Percentiles rank a stretch among this genome's conserved stretches.
phyloP scores from a whole-genome alignment of 2,113 vertebrate species.

The Erpornis zantholeuca region DNA sequence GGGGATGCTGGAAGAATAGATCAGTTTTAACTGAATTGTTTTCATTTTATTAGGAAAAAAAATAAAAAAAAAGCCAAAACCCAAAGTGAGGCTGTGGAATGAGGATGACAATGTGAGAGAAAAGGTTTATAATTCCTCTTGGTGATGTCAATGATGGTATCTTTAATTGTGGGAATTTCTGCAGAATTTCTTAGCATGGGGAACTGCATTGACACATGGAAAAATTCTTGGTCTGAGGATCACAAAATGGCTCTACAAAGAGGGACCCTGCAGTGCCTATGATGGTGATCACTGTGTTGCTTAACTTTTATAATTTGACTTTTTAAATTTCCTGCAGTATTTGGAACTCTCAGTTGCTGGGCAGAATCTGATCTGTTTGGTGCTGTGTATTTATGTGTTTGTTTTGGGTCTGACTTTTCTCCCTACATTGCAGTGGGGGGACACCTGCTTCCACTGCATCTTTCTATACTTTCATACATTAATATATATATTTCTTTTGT shows the following conservation, averaged over 20 bases:
- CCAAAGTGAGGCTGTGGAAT: not conserved
- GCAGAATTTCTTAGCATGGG: not conserved
- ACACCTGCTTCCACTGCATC: not conserved
- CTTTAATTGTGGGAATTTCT: not conserved
- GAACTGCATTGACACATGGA: rapidly evolving
- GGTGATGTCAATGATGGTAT: not conserved
- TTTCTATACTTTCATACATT: not conserved
- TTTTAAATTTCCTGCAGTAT: not conserved
- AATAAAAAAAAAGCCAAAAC: rapidly evolving
- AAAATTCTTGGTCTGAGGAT: not conserved
- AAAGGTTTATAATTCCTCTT: not conserved
- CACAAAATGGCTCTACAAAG: not conserved
- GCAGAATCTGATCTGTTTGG: not conserved
- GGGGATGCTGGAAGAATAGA: not conserved
- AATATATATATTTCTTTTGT: not conserved
- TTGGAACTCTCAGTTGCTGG: not conserved
- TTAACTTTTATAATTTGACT: not conserved
- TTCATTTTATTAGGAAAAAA: not conserved
- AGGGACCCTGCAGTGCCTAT: rapidly evolving
- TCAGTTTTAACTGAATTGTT: not conserved
- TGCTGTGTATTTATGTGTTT: not conserved
- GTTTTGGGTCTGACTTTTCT: not conserved
- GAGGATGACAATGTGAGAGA: not conserved
- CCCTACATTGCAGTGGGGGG: rapidly evolving
- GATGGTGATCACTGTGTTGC: too few species aligned